Conservation (phyloP, 64 coral and sea anemone genomes). For the Porites australiensis region DNA sequence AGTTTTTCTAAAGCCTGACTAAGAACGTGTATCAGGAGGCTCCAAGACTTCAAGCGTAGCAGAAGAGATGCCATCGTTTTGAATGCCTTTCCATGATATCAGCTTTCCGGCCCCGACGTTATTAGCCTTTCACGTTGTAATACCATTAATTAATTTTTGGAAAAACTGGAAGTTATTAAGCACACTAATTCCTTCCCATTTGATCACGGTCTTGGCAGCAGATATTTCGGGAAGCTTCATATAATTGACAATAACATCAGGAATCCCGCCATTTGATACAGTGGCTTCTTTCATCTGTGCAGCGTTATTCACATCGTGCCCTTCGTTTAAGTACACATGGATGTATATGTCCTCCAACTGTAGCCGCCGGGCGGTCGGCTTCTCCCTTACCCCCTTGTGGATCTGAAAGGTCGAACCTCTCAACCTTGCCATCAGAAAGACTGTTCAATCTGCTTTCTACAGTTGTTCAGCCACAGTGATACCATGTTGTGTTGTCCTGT, state of each 20-base stretch:
- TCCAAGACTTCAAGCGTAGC: neutral
- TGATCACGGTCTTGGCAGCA: neutral
- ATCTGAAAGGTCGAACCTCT: conserved; percentile 46
- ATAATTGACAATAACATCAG: no score
- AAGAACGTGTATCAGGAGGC: neutral
- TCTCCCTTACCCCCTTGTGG: neutral
- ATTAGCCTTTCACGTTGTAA: conserved; percentile 25
- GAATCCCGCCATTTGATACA: no score
- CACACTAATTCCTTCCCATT: conserved; percentile 26
- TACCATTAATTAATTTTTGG: conserved; percentile 16
- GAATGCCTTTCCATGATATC: neutral
- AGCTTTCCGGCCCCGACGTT: conserved; percentile 29
- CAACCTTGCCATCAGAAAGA: no score
- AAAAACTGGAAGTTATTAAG: conserved; percentile 23
- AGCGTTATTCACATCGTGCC: no score
- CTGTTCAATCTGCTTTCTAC: no score
- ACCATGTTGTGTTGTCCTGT: conserved; percentile 29
- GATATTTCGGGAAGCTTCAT: neutral
- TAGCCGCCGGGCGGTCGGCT: conserved; percentile 34
- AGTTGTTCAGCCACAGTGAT: conserved; percentile 39
- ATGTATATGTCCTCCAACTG: conserved; percentile 18
- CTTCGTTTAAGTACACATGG: conserved; percentile 7
- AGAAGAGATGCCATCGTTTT: neutral
- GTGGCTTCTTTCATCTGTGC: no score
- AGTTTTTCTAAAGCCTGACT: neutral